Evolutionary conservation across 2,797 vertebrate genomes (phyloP), one percentile per base, ranked within the genome.

Genomic region (Harpagifer antarcticus): DNA sequence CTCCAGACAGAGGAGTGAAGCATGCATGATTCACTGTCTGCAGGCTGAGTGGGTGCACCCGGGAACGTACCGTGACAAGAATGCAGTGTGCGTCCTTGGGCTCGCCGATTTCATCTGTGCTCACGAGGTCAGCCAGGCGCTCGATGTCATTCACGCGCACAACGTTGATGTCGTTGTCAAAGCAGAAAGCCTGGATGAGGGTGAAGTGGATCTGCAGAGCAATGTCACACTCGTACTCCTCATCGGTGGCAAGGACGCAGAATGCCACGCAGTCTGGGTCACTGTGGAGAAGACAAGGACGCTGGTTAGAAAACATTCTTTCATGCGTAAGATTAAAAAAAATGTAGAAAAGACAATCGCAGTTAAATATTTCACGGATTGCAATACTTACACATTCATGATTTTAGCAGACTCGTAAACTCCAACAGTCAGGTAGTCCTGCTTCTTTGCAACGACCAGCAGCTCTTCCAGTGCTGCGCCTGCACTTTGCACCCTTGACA

Each of bases 141-240:
- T 94, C 95, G 58, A 97, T 95, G 60, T 99, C 97, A 15, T 95
- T 96, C 50, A 99, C 96, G 1, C 97, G 93, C 76, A 99, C 97
- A 8, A 99, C 97, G 92, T 99, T 97, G 50, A 99, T 98, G 90
- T 97, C 97, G 54, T 99, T 99, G 86, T 99, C 98, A 19, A 99
- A 99, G 92, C 98, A 99, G 88, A 99, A 99, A 0, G 98, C 96
- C 87, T 99, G 98, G 81, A 99, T 99, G 68, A 99, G 94, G 0
- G 98, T 99, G 90, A 99, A 99, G 90, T 99, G 98, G 79, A 99
- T 99, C 91, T 99, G 98, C 61, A 99, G 94, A 0, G 98, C 98
- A 1, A 99, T 96, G 87, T 99, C 98, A 3, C 96, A 97, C 83
- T 98, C 96, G 43, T 99, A 98, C 71, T 99, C 96, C 80, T 97